Evolutionary conservation across 2,797 vertebrate species (phyloP), one percentile per base, ranked within the genome.

Genomic region (Sparus aurata): DNA sequence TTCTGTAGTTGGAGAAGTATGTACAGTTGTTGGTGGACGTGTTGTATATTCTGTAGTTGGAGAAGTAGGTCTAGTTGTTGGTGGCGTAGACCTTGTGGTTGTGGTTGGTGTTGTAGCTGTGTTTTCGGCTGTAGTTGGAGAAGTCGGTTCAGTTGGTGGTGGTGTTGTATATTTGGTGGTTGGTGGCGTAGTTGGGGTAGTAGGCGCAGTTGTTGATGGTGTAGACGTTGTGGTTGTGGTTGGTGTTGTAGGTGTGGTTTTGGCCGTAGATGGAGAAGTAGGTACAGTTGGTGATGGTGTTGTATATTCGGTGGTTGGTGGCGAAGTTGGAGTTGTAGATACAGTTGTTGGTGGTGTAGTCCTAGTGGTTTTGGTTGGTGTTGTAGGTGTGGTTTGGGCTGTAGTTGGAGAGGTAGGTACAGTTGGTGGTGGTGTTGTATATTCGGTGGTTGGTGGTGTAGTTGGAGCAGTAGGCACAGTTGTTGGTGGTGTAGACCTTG

Each of bases 131-230:
- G 30, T 34, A 34, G 30, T 34, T 43, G 55, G 73, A 2, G 25
- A 25, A 5, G 50, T 5, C 47, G 43, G 25, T 30, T 1, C 17
- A 13, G 41, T 50, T 41, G 57, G 5, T 46, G 57, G 5, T 46
- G 58, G 18, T 10, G 66, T 64, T 13, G 65, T 68, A 12, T 72
- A 12, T 65, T 15, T 10, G 47, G 66, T 59, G 6, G 77, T 78
- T 17, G 70, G 38, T 78, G 0, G 57, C 23, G 79, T 61, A 23
- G 70, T 78, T 34, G 34, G 8, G 47, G 59, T 50, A 4, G 62
- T n/a, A 18, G 46, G 4, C 34, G 0, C 4, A 3, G 73, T 41
- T 43, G 45, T 0, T 16, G 16, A 4, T 22, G 63, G 50, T 11
- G 45, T 65, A n/a, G 46, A 1, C 8, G 11, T 53, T 30, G 54